A percentile compares a stretch with the other conserved stretches of the same genome.
phyloP scores from a whole-genome alignment of 2,797 vertebrate species.

The Sebastes oblongus region DNA sequence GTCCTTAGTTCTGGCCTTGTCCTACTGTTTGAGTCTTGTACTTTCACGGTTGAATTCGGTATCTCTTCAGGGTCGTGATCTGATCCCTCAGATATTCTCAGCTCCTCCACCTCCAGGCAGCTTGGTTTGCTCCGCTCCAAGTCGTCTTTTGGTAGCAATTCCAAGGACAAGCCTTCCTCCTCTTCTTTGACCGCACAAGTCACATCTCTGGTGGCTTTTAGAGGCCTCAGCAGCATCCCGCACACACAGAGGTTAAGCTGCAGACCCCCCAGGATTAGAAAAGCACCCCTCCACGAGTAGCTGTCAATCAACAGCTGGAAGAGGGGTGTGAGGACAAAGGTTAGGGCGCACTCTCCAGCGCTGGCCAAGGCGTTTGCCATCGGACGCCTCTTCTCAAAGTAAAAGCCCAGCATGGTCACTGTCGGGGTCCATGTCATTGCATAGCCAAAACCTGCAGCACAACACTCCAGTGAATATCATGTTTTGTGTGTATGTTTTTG shows the following conservation, averaged over 20 bases:
- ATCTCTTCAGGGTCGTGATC: constrained; percentile 1
- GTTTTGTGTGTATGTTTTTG: neutral
- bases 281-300: constrained; percentile 85
- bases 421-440: constrained; percentile 77
- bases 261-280: constrained; percentile 83
- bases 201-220: constrained; percentile 45
- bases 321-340: constrained; percentile 85
- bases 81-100: neutral
- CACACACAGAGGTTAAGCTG: constrained; percentile 84
- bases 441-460: constrained; percentile 67
- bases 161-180: constrained; percentile 23
- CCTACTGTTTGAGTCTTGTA: neutral
- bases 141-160: constrained; percentile 16
- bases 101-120: neutral
- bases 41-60: neutral
- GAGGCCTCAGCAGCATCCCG: constrained; percentile 81
- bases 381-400: constrained; percentile 81
- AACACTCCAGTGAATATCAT: neutral
- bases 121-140: neutral
- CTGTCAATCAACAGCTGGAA: constrained; percentile 83
- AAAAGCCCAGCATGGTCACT: constrained; percentile 73
- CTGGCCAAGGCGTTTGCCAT: constrained; percentile 83
- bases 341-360: constrained; percentile 84
- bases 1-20: constrained; percentile 1
- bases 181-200: constrained; percentile 12